These are phyloP conservation scores for Eupeodes luniger DNA, from an alignment of 2,888 invertebrate genomes.

Conservation along the genomic window DNA sequence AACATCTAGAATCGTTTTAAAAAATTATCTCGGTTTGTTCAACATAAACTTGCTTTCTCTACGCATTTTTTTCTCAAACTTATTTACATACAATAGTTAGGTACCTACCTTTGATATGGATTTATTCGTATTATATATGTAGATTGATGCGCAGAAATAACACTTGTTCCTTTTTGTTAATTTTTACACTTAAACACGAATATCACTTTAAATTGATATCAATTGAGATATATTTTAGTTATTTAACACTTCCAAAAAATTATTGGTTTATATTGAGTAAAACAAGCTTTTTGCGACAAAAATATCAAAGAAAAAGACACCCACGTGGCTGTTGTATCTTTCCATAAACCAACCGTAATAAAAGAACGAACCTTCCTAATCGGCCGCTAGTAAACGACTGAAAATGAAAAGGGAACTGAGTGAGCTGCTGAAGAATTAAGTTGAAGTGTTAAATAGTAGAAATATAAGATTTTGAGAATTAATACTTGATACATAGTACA, in stretches of 20 bases:
- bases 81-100: background rate
- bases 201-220: background rate
- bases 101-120: background rate
- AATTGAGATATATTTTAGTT: background rate
- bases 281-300: background rate
- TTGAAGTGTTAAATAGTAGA: conserved; percentile 11
- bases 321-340: conserved; percentile 71
- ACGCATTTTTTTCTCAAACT: background rate
- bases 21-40: background rate
- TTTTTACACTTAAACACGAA: background rate
- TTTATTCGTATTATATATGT: background rate
- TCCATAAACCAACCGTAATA: conserved; percentile 60
- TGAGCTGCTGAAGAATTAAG: conserved; percentile 15
- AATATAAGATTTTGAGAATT: background rate
- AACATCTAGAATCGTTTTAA: too few relatives aligned
- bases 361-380: conserved; percentile 48
- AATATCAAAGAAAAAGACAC: conserved; percentile 32
- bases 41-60: background rate
- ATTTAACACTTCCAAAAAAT: background rate
- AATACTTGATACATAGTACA: background rate
- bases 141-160: conserved; percentile 6
- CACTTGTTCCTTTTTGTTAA: background rate
- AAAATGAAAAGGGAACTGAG: conserved; percentile 65
- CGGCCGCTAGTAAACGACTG: conserved; percentile 70
- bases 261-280: background rate